Evolutionary conservation across 2,888 invertebrate genomes (phyloP).

Genomic region (Dicycla oo): DNA sequence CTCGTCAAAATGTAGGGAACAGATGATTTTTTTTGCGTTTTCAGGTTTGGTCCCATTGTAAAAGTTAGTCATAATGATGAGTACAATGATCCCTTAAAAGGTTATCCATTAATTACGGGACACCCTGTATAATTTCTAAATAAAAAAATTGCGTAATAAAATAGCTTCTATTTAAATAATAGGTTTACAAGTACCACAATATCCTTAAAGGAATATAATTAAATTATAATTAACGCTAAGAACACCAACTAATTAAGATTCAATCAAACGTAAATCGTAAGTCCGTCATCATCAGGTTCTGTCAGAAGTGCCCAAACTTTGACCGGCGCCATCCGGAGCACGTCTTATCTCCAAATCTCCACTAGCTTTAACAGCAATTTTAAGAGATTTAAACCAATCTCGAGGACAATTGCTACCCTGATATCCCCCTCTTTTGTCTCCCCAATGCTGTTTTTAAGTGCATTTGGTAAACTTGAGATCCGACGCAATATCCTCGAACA

Average conservation of each 20-base stretch:
- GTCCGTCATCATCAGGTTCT: constrained; percentile 27
- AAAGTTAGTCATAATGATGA: too few relatives aligned
- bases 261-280: constrained; percentile 45
- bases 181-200: too few relatives aligned
- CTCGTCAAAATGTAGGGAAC: too few relatives aligned
- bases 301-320: constrained; percentile 60
- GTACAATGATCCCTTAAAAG: too few relatives aligned
- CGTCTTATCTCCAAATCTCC: constrained; percentile 58
- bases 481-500: constrained; percentile 19
- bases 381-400: constrained; percentile 53
- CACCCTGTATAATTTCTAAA: too few relatives aligned
- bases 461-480: constrained; percentile 19
- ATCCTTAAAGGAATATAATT: constrained; percentile 7
- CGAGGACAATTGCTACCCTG: constrained; percentile 34
- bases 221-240: constrained; percentile 3
- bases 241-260: constrained; percentile 46
- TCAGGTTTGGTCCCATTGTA: too few relatives aligned
- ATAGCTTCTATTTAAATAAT: too few relatives aligned
- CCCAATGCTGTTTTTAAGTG: constrained; percentile 23
- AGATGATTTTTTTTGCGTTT: too few relatives aligned
- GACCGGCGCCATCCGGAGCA: constrained; percentile 22
- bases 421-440: constrained; percentile 24
- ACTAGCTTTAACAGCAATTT: constrained; percentile 54
- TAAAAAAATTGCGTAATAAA: too few relatives aligned
- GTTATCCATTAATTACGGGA: too few relatives aligned